Base-by-base conservation (phyloP, 2,888 invertebrate species). In the Tortrix viridana region DNA sequence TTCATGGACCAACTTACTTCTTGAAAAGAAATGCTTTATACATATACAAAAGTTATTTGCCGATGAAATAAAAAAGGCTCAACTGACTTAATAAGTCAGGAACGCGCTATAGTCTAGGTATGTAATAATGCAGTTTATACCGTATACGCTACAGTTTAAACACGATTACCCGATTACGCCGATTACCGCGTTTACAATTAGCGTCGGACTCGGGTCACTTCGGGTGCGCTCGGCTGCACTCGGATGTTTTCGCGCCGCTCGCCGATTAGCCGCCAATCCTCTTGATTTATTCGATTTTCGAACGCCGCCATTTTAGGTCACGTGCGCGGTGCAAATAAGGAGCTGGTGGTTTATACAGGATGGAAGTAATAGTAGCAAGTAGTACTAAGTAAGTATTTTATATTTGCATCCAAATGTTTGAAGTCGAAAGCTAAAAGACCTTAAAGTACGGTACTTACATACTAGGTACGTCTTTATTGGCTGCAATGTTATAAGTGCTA, bases 281-380 rank as follows among this genome's bases (percentile, higher is more conserved):
- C 87, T 89, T 85, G 87, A 88, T 86, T 88, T 82, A 85, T 87
- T 86, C 82, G 84, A 87, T 82, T 86, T 86, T 79, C 73, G 79
- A 81, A 81, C 79, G 82, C 68, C 80, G 84, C 88, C 88, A 86
- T 89, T 89, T 85, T 75, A 71, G 74, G 86, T 78, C 89, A 88
- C 90, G 90, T 89, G 90, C 72, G 70, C 60, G 65, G 67, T 69
- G 77, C 82, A 83, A 85, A 85, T 75, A 81, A 83, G 84, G 74
- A 72, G 73, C 69, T 70, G 68, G 66, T 68, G 68, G 65, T 68
- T 54, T 69, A 70, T 76, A 85, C 73, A 81, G 82, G 68, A 0
- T 79, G 80, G 52, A 78, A 26, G 4, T 4, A 26, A 26, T 26
- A 26, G 4, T 26, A 6, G 4, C 26, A 26, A 5, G 26, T 26